Evolutionary conservation across 2,888 invertebrate species (phyloP).

Genomic region (Serrognathus titanus): DNA sequence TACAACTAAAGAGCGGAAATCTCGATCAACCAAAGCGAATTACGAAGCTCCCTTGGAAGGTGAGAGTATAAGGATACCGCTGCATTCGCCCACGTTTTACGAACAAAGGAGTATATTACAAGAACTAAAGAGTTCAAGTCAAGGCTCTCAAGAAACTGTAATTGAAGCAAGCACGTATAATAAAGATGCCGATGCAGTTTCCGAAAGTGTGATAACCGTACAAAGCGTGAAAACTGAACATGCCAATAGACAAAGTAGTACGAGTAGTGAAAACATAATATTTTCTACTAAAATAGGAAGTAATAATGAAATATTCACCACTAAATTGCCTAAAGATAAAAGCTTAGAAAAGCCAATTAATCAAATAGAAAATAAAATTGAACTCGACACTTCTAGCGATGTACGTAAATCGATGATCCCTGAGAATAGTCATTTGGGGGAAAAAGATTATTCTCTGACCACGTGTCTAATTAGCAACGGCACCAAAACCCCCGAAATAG

Average conservation of each 20-base stretch:
- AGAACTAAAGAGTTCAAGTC: conserved; percentile 45
- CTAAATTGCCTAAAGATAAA: conserved; percentile 45
- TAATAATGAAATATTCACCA: conserved; percentile 65
- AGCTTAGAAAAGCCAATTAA: conserved; percentile 16
- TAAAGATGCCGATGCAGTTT: conserved; percentile 18
- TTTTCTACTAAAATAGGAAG: conserved; percentile 69
- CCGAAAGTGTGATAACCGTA: neutral
- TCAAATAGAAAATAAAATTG: neutral
- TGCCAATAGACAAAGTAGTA: conserved; percentile 42
- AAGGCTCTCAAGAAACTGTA: conserved; percentile 55
- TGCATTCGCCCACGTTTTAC: conserved; percentile 72
- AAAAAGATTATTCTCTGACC: neutral
- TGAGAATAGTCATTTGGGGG: neutral
- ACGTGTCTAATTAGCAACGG: conserved; percentile 4
- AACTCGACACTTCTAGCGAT: neutral
- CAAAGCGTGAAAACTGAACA: conserved; percentile 14
- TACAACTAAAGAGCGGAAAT: conserved; percentile 6
- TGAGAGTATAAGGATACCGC: conserved; percentile 65
- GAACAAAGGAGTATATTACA: conserved; percentile 43
- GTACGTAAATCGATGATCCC: neutral
- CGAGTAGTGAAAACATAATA: conserved; percentile 53
- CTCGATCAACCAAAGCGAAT: conserved; percentile 46
- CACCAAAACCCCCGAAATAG: conserved; percentile 3
- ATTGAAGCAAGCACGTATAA: conserved; percentile 39
- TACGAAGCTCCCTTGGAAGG: conserved; percentile 64